phyloP scores from a whole-genome alignment of 2,113 vertebrate genomes.

The Tor tambroides region DNA sequence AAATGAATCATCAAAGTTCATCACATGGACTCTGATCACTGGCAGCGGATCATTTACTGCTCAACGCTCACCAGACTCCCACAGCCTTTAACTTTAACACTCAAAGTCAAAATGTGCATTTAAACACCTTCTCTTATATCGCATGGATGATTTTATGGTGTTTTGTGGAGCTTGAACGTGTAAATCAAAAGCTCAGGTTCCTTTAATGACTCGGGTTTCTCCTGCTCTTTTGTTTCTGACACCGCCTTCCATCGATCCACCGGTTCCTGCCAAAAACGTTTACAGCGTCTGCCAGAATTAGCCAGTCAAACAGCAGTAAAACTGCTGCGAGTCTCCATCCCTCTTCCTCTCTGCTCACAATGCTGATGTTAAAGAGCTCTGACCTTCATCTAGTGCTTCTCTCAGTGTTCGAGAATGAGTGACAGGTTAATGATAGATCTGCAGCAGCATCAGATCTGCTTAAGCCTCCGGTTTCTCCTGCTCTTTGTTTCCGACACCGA shows the following conservation, averaged over 20 bases:
- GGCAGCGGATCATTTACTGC: background rate
- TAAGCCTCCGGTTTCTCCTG: background rate
- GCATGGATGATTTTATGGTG: background rate
- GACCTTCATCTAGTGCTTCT: background rate
- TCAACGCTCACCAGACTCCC: background rate
- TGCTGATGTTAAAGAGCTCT: background rate
- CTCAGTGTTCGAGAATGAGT: background rate
- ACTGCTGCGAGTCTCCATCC: background rate
- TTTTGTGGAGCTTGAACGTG: background rate
- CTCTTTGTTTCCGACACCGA: constrained; percentile 1
- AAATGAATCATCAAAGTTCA: constrained; percentile 22
- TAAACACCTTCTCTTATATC: background rate
- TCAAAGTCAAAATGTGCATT: background rate
- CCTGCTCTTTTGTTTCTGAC: constrained; percentile 1
- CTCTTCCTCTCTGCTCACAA: background rate
- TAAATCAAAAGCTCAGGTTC: background rate
- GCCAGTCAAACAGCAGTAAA: background rate
- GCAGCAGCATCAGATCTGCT: background rate
- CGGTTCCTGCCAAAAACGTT: background rate
- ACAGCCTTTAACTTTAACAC: background rate
- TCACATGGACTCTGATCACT: constrained; percentile 10
- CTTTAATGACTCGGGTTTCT: background rate
- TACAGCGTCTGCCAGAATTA: background rate
- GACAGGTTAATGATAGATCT: constrained; percentile 22
- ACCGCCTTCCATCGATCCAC: background rate